Evolutionary conservation across 2,113 vertebrate species (phyloP), one percentile per base, ranked within the genome.

Genomic region (Cyanistes caeruleus): DNA sequence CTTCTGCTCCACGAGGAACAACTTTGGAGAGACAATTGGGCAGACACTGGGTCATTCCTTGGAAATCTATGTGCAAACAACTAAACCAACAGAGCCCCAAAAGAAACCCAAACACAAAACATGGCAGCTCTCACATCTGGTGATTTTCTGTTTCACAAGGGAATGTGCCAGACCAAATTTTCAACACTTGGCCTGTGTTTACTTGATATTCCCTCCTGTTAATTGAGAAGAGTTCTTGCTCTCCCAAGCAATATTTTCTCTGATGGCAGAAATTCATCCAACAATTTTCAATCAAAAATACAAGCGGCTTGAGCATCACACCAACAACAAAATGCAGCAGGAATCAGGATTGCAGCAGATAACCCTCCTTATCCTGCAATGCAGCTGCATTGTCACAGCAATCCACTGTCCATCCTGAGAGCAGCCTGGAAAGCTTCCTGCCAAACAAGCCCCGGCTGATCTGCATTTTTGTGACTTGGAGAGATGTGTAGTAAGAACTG

Each of bases 1-100:
- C 84, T 98, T 98, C 98, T 99, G 99, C 92, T 99, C 98, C 1
- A 98, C 98, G 35, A 99, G 99, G 95, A 99, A 99, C 52, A 99
- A 97, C 99, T 99, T 97, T 75, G 51, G 89, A 97, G 95, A 96
- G 31, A 97, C 23, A 97, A 93, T 73, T 51, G 88, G 30, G 88
- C 83, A 82, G 22, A 72, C 69, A 24, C 62, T 65, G 41, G 60
- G 35, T 96, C 74, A 87, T 52, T 93, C 72, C 58, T 70, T 59
- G 92, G 79, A 94, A 94, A 96, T 14, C 49, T 43, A 86, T 1
- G 33, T 43, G 52, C 64, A 70, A 65, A 74, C 39, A 55, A 24
- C 31, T 37, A 49, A 91, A 83, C 15, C 63, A 73, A 64, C 27
- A 76, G 24, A 75, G n/a, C 39, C 73, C 30, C 37, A 65, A 39